Conservation (phyloP, 1,140 invertebrate species). For the Aphelenchoides avenae region DNA sequence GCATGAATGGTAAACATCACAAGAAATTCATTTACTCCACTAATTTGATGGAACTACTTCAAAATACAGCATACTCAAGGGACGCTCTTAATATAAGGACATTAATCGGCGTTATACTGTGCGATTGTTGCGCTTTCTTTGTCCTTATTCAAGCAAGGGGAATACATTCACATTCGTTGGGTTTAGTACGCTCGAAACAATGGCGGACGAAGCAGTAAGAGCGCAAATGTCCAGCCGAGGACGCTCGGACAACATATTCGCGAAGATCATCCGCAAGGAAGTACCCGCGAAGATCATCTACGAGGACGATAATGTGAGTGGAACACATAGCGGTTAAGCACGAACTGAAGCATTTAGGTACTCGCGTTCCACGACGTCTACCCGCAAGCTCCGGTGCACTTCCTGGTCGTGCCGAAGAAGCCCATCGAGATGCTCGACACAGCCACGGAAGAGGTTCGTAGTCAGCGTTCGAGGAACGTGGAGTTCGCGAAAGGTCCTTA, state of each 20-base stretch:
- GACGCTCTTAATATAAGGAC: too few species aligned
- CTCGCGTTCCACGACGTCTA: conserved; percentile 80
- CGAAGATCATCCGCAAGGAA: conserved; percentile 73
- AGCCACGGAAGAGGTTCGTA: conserved; percentile 68
- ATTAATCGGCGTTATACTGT: too few species aligned
- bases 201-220: conserved; percentile 75
- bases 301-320: conserved; percentile 74
- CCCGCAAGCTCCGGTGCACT: conserved; percentile 87
- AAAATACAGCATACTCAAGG: too few species aligned
- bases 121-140: too few species aligned
- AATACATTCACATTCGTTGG: too few species aligned
- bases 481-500: too few species aligned
- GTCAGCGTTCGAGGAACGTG: too few species aligned
- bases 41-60: too few species aligned
- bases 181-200: too few species aligned
- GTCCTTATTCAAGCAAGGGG: too few species aligned
- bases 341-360: conserved; percentile 66
- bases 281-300: conserved; percentile 90
- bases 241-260: conserved; percentile 82
- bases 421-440: conserved; percentile 76
- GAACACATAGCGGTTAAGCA: conserved; percentile 12
- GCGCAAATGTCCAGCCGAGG: conserved; percentile 67
- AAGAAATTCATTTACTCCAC: too few species aligned
- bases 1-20: too few species aligned
- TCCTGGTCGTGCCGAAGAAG: conserved; percentile 90